Conservation (phyloP, 2,113 vertebrate species). For the Phalacrocorax pelagicus region DNA sequence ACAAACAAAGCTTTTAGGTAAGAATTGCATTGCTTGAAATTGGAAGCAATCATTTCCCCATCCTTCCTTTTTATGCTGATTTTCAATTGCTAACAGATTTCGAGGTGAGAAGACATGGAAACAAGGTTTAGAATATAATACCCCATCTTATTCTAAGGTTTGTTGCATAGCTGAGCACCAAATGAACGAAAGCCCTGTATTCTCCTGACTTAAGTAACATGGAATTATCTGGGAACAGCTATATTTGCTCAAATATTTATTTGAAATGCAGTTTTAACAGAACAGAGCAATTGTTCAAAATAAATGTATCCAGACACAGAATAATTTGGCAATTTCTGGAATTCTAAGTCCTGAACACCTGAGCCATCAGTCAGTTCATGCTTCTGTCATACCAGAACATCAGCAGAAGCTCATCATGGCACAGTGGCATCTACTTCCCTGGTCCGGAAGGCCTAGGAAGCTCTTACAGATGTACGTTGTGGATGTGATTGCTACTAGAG, state of each 20-base stretch:
- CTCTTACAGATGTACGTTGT: background rate
- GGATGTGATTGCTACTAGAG: background rate
- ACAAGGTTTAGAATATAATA: background rate
- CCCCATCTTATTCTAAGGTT: background rate
- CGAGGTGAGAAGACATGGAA: background rate
- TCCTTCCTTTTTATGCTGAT: background rate
- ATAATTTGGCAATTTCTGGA: background rate
- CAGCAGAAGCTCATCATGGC: background rate
- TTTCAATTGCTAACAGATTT: background rate
- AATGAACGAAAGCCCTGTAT: background rate
- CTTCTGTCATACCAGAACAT: background rate
- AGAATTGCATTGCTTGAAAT: background rate
- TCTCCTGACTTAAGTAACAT: background rate
- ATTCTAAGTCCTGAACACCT: background rate
- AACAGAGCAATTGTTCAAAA: background rate
- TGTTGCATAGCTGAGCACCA: background rate
- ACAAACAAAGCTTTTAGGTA: background rate
- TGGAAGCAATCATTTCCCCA: background rate
- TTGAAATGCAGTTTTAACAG: background rate
- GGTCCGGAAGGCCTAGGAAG: background rate
- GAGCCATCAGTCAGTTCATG: background rate
- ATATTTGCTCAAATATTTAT: background rate
- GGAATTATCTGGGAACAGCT: background rate
- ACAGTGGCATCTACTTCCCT: background rate
- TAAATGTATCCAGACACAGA: background rate